A percentile compares a stretch with the other conserved stretches of the same genome.
phyloP scores from a whole-genome alignment of 2,113 vertebrate genomes.

The Podarcis cretensis region DNA sequence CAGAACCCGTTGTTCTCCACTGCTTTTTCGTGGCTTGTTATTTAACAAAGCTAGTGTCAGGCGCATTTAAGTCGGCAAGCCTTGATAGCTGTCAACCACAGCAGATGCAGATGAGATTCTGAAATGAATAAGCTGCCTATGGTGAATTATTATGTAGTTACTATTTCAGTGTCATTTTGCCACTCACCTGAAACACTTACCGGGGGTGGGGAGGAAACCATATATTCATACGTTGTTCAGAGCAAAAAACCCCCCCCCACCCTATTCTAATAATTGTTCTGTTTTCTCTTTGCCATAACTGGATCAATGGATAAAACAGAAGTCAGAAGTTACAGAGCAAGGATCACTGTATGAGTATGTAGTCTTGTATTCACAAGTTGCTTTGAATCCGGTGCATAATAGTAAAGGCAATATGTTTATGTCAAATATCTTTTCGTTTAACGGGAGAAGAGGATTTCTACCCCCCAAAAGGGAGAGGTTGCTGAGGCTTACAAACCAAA shows the following conservation, averaged over 20 bases:
- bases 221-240: not conserved
- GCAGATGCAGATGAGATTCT: not conserved
- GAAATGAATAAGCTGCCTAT: slow-evolving; percentile 20
- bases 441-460: not conserved
- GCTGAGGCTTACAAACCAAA: not conserved
- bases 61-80: not conserved
- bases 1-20: not conserved
- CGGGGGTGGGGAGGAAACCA: not conserved
- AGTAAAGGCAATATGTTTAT: not conserved
- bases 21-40: slow-evolving; percentile 18
- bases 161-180: not conserved
- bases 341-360: not conserved
- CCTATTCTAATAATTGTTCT: too few species aligned
- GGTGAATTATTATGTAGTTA: not conserved
- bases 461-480: not conserved
- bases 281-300: not conserved
- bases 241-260: not conserved
- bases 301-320: not conserved
- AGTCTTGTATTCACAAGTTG: not conserved
- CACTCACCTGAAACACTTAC: not conserved
- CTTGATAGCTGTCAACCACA: slow-evolving; percentile 31
- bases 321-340: not conserved
- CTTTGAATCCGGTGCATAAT: not conserved
- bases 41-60: slow-evolving; percentile 25
- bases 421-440: not conserved